Conservation (phyloP, 2,888 invertebrate species). For the Microctonus aethiopoides region DNA sequence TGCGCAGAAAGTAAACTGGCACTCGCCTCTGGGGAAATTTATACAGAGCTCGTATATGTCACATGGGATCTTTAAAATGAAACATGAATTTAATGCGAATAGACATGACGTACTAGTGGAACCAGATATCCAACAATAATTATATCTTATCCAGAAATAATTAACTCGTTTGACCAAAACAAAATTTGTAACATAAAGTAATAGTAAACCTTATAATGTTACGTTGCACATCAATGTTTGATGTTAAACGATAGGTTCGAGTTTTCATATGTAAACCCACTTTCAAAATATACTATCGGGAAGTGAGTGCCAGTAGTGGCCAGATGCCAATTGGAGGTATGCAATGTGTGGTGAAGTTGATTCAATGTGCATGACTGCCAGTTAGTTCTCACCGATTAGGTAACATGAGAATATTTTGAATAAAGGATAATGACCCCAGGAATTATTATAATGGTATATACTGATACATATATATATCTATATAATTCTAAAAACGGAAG, state of each 20-base stretch:
- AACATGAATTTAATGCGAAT: background rate
- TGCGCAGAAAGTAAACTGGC: background rate
- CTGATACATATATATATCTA: too few species aligned
- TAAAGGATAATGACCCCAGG: constrained; percentile 34
- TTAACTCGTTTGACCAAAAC: constrained; percentile 10
- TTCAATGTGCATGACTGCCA: constrained; percentile 21
- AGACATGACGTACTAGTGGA: background rate
- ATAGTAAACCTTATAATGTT: background rate
- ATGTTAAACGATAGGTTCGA: background rate
- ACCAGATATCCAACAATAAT: background rate
- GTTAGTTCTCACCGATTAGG: constrained; percentile 12
- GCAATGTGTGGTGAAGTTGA: constrained; percentile 40
- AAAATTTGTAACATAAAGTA: background rate
- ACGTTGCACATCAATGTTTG: background rate
- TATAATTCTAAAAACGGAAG: background rate
- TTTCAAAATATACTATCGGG: constrained; percentile 36
- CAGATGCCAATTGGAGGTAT: constrained; percentile 52
- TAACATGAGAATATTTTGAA: constrained; percentile 8
- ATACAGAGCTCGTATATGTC: background rate
- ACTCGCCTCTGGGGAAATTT: background rate
- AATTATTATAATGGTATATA: background rate
- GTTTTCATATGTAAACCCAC: constrained; percentile 40
- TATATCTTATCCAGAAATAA: background rate
- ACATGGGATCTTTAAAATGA: background rate
- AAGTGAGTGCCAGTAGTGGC: constrained; percentile 43